Percentiles rank a stretch among this genome's conserved stretches.
Conservation (phyloP, 1,140 invertebrate species). For the Cherax destructor region DNA sequence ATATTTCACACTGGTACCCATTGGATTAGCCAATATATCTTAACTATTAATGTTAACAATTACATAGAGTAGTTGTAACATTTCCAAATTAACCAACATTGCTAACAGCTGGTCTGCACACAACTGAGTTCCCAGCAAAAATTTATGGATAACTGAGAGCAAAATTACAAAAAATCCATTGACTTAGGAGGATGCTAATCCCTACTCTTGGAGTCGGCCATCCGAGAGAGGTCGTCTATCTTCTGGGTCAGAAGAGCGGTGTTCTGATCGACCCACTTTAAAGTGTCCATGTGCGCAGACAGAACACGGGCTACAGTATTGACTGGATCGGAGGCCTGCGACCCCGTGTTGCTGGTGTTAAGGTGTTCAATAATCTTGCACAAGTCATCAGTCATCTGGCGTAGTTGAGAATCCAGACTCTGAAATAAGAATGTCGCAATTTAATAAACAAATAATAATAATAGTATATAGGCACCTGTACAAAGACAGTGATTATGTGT, state of each 20-base stretch:
- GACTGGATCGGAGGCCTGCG: slow-evolving; percentile 91
- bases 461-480: no score
- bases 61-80: no score
- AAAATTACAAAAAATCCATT: not conserved
- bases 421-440: slow-evolving; percentile 76
- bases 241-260: slow-evolving; percentile 84
- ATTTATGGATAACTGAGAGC: no score
- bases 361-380: slow-evolving; percentile 96
- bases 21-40: no score
- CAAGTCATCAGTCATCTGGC: slow-evolving; percentile 95
- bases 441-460: no score
- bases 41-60: no score
- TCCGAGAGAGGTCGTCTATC: slow-evolving; percentile 88
- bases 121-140: no score
- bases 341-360: slow-evolving; percentile 89
- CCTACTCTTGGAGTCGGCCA: slow-evolving; percentile 85
- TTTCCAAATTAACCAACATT: no score
- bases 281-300: slow-evolving; percentile 96
- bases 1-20: no score
- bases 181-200: slow-evolving; percentile 80
- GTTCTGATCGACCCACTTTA: slow-evolving; percentile 93
- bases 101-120: no score
- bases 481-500: no score
- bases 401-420: slow-evolving; percentile 92
- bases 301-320: slow-evolving; percentile 85